A percentile compares a stretch with the other conserved stretches of the same genome.
Conservation (phyloP, 2,888 invertebrate species). For the Phytoseiulus persimilis region DNA sequence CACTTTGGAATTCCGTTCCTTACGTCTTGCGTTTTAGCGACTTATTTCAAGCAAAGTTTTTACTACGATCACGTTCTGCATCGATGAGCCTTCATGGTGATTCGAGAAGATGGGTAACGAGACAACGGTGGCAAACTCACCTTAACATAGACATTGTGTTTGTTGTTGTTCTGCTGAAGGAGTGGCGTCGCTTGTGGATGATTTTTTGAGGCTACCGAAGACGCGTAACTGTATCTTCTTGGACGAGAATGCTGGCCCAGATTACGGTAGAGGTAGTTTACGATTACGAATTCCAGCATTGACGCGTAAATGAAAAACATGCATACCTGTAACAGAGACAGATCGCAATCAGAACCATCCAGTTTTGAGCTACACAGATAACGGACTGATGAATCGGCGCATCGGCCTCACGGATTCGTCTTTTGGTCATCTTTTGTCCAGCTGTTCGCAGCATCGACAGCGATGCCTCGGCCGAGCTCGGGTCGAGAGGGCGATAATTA, state of each 20-base stretch:
- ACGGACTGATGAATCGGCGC: neutral
- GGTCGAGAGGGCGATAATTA: too few relatives aligned
- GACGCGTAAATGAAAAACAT: constrained; percentile 96
- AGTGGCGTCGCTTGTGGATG: constrained; percentile 39
- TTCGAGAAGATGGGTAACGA: too few relatives aligned
- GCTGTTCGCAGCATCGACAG: too few relatives aligned
- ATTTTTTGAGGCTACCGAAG: constrained; percentile 32
- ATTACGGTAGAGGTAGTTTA: constrained; percentile 86
- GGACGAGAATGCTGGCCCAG: constrained; percentile 63
- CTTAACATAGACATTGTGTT: constrained; percentile 39
- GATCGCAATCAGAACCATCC: neutral
- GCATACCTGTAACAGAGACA: constrained; percentile 37
- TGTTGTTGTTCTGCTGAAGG: constrained; percentile 26
- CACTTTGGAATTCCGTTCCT: too few relatives aligned
- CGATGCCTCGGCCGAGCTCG: too few relatives aligned
- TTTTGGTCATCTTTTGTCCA: too few relatives aligned
- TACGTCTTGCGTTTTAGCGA: too few relatives aligned
- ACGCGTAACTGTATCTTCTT: constrained; percentile 24
- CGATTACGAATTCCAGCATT: constrained; percentile 83
- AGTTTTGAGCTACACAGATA: neutral
- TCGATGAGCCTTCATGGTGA: too few relatives aligned
- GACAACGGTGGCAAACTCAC: too few relatives aligned
- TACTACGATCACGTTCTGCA: too few relatives aligned
- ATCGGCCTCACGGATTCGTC: too few relatives aligned
- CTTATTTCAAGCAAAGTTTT: too few relatives aligned